These are phyloP conservation scores for Phoronis australis DNA, from an alignment of 2,888 invertebrate species.

Conservation along the genomic window DNA sequence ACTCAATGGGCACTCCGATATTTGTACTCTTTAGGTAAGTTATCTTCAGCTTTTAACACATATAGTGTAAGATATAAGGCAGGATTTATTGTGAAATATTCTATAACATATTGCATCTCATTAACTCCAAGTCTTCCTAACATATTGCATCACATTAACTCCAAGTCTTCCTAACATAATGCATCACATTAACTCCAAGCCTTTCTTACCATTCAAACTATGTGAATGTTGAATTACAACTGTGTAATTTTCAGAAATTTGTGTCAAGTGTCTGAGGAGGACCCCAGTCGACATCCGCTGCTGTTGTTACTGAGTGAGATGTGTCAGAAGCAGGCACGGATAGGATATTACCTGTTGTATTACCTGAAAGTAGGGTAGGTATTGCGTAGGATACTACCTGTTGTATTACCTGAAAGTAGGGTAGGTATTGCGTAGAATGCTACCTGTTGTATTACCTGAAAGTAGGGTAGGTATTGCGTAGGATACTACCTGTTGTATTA, in stretches of 20 bases:
- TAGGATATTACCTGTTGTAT: conserved; percentile 83
- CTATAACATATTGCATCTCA: too few relatives aligned
- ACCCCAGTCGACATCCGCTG: conserved; percentile 71
- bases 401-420: conserved; percentile 79
- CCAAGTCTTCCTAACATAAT: too few relatives aligned
- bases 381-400: conserved; percentile 62
- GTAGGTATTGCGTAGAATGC: conserved; percentile 55
- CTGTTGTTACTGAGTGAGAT: conserved; percentile 77
- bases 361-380: conserved; percentile 68
- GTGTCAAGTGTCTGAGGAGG: conserved; percentile 68
- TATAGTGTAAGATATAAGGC: too few relatives aligned
- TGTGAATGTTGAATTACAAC: not conserved
- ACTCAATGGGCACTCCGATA: conserved; percentile 75
- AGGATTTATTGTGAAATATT: too few relatives aligned
- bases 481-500: conserved; percentile 79
- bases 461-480: conserved; percentile 53
- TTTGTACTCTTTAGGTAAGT: conserved; percentile 72
- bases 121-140: too few relatives aligned
- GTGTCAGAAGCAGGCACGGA: conserved; percentile 64
- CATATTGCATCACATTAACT: too few relatives aligned
- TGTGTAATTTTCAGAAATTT: conserved; percentile 61
- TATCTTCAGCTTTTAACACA: too few relatives aligned
- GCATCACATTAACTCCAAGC: too few relatives aligned
- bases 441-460: conserved; percentile 84
- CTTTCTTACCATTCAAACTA: too few relatives aligned